Evolutionary conservation across 2,888 invertebrate genomes (phyloP), one percentile per base, ranked within the genome.

Genomic region (Drosophila fulvimacula): DNA sequence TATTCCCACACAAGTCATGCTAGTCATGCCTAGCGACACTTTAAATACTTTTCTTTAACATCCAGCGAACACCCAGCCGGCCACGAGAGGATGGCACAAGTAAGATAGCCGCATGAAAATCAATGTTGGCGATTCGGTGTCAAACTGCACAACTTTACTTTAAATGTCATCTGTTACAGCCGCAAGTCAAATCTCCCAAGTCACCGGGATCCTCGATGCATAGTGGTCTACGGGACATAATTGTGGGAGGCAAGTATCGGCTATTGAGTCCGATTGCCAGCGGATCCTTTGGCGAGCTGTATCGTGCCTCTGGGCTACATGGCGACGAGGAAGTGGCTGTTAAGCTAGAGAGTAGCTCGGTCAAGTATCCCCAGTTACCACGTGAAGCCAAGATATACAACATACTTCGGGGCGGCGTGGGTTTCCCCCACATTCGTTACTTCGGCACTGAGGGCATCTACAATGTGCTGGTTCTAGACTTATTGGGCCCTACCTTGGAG

Each of bases 381-480:
- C 76, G 80, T 2, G 83, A 83, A 38, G 88, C 88, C 1, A 79
- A 64, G 49, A 77, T 88, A 44, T 85, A 85, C 17, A 58, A 60
- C 2, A 56, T 70, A 11, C 48, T 85, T 24, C 53, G 65, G 2
- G 81, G 81, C n/a, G 73, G 77, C 0, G 17, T 58, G n/a, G 85
- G 85, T 1, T 74, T 85, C 41, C 88, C 85, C 6, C 55, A 63
- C 0, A 48, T 73, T 9, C 81, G 64, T 0, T 61, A 85, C 44
- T 83, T 55, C 41, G 86, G 75, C 53, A 74, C 65, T 7, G 85
- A 86, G 53, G 81, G 79, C 7, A 39, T 27, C 11, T 75, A 79
- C n/a, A 79, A 83, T 67, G 64, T 83, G 3, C 46, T 85, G n/a
- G 84, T 85, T n/a, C 27, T 85, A 32, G 85, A 85, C 52, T 49